Evolutionary conservation across 2,113 vertebrate genomes (phyloP), one percentile per base, ranked within the genome.

Genomic region (Perca schrenkii): DNA sequence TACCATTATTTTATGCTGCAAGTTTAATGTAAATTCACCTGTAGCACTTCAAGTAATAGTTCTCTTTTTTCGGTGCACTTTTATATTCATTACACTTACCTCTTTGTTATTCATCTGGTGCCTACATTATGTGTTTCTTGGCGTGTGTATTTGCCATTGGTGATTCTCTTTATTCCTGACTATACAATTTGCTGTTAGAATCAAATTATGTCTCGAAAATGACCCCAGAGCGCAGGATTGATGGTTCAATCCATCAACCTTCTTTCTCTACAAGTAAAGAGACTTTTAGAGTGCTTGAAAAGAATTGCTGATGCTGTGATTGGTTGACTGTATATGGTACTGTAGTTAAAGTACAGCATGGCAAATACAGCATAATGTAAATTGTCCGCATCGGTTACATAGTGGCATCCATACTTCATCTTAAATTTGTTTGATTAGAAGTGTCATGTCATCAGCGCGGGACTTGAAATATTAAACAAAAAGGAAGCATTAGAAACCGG

Each of bases 11-110:
- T 69, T 63, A 84, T 61, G 43, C 56, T 57, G 70, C 57, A 73
- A 64, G 25, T 77, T 80, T 80, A 63, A 88, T 80, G 69, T 67
- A 80, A 67, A 74, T 89, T 74, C 34, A 77, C 16, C n/a, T 52
- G 54, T 16, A 50, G 60, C 19, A 47, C 54, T 54, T 69, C 6
- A 34, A 62, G 65, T 83, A 60, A 61, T 86, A 84, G 79, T 82
- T 87, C 65, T 80, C 63, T 77, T 77, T 77, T 77, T 77, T 65
- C 8, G 40, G 63, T 75, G 46, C 40, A 8, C 68, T 63, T 85
- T 83, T 40, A 72, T 72, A 61, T 69, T 91, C 76, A 84, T 78
- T 65, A 65, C 47, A 66, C 77, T 85, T 50, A 25, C 47, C 46
- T 78, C 67, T 86, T 80, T 85, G 49, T 83, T 82, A 82, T 53